These are phyloP conservation scores for Puntigrus tetrazona DNA, from an alignment of 2,113 vertebrate species.

Conservation along the genomic window DNA sequence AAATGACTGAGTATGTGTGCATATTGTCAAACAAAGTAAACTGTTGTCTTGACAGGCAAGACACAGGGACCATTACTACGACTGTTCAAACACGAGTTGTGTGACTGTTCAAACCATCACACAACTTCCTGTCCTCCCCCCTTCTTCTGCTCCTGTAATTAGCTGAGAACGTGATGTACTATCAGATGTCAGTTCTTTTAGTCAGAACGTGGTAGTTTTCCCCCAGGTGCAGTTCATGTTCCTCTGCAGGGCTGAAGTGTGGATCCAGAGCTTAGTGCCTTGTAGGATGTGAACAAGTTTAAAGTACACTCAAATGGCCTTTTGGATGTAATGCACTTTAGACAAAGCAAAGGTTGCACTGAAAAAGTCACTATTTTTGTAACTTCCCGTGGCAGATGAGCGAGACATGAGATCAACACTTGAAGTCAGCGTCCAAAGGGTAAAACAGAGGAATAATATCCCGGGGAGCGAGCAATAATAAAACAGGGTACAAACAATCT, in stretches of 20 bases:
- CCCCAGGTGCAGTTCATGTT: constrained; percentile 13
- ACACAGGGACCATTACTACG: constrained; percentile 39
- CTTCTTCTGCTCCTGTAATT: constrained; percentile 57
- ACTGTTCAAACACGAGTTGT: no score
- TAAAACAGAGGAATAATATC: no score
- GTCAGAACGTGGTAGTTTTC: constrained; percentile 48
- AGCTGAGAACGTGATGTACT: constrained; percentile 40
- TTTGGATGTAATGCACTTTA: not conserved
- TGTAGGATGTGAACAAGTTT: constrained; percentile 10
- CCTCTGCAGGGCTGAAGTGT: not conserved
- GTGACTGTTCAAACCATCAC: not conserved
- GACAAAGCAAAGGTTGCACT: not conserved
- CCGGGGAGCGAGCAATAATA: no score
- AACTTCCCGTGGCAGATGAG: no score
- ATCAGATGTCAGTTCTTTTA: constrained; percentile 47
- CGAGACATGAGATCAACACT: no score
- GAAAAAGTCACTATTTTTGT: not conserved
- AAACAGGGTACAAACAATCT: no score
- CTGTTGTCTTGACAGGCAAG: constrained; percentile 3
- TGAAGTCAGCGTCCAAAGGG: not conserved
- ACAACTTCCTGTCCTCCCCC: not conserved
- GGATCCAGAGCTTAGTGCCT: not conserved
- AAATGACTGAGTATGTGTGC: not conserved
- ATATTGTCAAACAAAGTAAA: constrained; percentile 40
- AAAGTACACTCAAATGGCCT: not conserved